Percentiles rank a stretch among this genome's conserved stretches.
Conservation (phyloP, 2,797 vertebrate genomes). For the Channallabes apus region DNA sequence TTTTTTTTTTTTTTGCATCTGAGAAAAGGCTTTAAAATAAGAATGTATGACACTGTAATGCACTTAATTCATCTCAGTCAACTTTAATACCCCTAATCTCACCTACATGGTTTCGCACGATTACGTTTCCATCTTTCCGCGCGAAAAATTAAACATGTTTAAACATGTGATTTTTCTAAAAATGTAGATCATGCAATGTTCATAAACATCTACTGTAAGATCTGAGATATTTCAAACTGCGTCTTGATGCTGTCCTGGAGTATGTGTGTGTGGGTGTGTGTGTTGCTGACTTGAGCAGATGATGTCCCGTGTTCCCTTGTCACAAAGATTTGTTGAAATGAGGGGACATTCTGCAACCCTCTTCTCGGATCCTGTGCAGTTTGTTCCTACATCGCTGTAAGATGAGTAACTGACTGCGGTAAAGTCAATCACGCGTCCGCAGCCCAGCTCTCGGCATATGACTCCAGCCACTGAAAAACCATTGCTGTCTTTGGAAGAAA, state of each 20-base stretch:
- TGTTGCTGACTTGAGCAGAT: slow-evolving; percentile 54
- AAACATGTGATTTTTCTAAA: no score
- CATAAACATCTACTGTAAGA: not conserved
- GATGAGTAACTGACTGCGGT: not conserved
- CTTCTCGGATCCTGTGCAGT: slow-evolving; percentile 52
- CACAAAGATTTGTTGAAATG: not conserved
- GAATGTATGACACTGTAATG: no score
- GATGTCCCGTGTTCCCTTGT: slow-evolving; percentile 14
- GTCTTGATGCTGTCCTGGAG: not conserved
- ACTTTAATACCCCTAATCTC: no score
- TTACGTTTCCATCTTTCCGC: no score
- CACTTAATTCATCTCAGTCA: no score
- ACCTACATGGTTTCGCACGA: no score
- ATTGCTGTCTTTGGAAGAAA: not conserved
- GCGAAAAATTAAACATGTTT: no score
- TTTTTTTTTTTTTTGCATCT: no score
- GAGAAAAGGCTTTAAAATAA: no score
- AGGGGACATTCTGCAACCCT: slow-evolving; percentile 47
- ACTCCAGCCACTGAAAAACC: slow-evolving; percentile 19
- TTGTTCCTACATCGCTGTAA: not conserved
- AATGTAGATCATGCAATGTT: not conserved
- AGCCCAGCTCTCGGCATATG: slow-evolving; percentile 52
- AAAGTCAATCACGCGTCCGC: slow-evolving; percentile 27
- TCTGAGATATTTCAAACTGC: not conserved
- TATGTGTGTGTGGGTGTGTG: not conserved